Conservation (phyloP, 1,140 invertebrate genomes). For the Drosophila ironensis region DNA sequence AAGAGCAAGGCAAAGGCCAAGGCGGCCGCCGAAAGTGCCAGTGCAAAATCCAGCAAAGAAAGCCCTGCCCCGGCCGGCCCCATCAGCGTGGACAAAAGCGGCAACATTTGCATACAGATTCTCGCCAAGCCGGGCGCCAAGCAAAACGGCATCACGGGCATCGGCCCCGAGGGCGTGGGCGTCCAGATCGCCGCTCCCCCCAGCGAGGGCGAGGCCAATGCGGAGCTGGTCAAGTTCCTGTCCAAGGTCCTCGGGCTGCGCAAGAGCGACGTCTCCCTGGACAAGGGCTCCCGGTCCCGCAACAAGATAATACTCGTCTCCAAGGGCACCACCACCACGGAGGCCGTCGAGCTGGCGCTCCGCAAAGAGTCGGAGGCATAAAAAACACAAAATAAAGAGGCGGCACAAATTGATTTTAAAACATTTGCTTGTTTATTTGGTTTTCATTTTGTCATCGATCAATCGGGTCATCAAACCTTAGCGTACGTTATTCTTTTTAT, state of each 20-base stretch:
- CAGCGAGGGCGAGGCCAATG: constrained; percentile 90
- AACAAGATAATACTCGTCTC: constrained; percentile 77
- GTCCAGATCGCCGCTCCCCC: constrained; percentile 90
- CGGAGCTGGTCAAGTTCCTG: constrained; percentile 88
- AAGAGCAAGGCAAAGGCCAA: constrained; percentile 71
- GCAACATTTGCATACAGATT: constrained; percentile 86
- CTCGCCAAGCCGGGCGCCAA: constrained; percentile 91
- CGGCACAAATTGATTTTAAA: constrained; percentile 28
- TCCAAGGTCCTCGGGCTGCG: constrained; percentile 86
- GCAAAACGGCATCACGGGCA: constrained; percentile 87
- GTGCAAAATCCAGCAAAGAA: constrained; percentile 11
- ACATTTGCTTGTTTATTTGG: constrained; percentile 57
- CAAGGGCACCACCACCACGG: constrained; percentile 67
- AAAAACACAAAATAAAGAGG: background rate
- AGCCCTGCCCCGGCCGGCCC: too few species aligned
- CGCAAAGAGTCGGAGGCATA: constrained; percentile 48
- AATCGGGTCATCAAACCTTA: constrained; percentile 65
- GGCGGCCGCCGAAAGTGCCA: constrained; percentile 3
- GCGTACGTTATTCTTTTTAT: constrained; percentile 36
- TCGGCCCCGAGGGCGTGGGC: constrained; percentile 78
- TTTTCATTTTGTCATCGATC: constrained; percentile 60
- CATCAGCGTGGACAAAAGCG: constrained; percentile 84
- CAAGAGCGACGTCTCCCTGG: constrained; percentile 87
- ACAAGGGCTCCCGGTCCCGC: constrained; percentile 82
- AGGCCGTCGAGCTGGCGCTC: constrained; percentile 49